Evolutionary conservation across 2,888 invertebrate species (phyloP), one percentile per base, ranked within the genome.

Genomic region (Drosophila greeni): DNA sequence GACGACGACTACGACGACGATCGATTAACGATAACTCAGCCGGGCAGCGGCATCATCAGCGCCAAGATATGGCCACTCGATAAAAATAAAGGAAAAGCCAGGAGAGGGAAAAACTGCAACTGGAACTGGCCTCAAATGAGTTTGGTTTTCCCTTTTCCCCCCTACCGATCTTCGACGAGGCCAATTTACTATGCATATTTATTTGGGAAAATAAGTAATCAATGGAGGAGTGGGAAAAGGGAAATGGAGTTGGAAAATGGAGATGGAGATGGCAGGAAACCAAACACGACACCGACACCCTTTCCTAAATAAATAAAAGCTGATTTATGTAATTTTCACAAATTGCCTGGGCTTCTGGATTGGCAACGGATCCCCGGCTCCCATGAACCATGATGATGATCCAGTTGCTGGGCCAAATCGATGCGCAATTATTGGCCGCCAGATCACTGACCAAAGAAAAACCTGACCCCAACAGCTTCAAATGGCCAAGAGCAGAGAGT

Each of bases 301-400:
- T 51, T 33, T n/a, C 59, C 48, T 80, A 79, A 80, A 84, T 80
- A 80, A 84, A 80, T 80, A 80, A 80, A 80, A 83, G 85, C 84
- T 81, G 85, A 85, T 85, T 83, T 85, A 85, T 85, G 85, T 78
- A 84, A 81, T 85, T 85, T 85, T 81, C 80, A 78, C 84, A 81
- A 81, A 81, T 83, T 84, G 84, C 53, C 26, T 12, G 34, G 34
- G 39, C 61, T 55, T 40, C 42, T 47, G 52, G 37, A 36, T 55
- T 56, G 37, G n/a, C n/a, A n/a, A n/a, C n/a, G n/a, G n/a, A n/a
- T n/a, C n/a, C 40, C 31, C 52, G 42, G 42, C 42, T 42, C 42
- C 71, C 72, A 47, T 52, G 45, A 31, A 18, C 60, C 65, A 60
- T 51, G 45, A 34, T 58, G 61, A 60, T 51, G 45, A 34, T 58